These are phyloP conservation scores for Mugil cephalus DNA, from an alignment of 2,113 vertebrate genomes.

Conservation along the genomic window DNA sequence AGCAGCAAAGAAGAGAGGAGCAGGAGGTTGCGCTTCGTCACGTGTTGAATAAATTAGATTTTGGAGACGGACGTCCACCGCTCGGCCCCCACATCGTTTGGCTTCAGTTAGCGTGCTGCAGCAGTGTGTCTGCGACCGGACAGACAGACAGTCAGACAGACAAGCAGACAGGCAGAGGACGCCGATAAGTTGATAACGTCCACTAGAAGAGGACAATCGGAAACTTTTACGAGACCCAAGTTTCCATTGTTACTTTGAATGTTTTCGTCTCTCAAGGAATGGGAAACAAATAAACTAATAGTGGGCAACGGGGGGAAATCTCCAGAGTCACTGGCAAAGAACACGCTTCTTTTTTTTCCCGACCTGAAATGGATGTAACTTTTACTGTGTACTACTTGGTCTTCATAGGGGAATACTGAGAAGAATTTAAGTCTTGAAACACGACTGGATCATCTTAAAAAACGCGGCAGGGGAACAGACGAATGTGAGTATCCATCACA, in stretches of 20 bases:
- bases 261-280: conserved; percentile 7
- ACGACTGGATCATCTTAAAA: conserved; percentile 20
- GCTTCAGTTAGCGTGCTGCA: conserved; percentile 63
- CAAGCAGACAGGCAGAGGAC: conserved; percentile 34
- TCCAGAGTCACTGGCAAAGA: conserved; percentile 22
- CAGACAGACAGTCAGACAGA: conserved; percentile 15
- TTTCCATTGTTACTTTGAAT: conserved; percentile 32
- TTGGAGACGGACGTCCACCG: conserved; percentile 65
- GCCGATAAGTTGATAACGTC: conserved; percentile 45
- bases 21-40: conserved; percentile 66
- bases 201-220: neutral
- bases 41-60: conserved; percentile 81
- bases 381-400: conserved; percentile 45
- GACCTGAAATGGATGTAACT: conserved; percentile 81
- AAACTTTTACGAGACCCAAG: conserved; percentile 50
- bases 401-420: conserved; percentile 37
- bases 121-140: conserved; percentile 28
- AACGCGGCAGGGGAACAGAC: conserved; percentile 70
- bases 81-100: conserved; percentile 55
- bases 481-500: conserved; percentile 80
- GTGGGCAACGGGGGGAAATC: neutral
- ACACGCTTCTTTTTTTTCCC: neutral
- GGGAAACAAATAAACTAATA: conserved; percentile 12
- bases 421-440: conserved; percentile 26
- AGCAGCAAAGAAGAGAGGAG: conserved; percentile 32